A percentile compares a stretch with the other conserved stretches of the same genome.
phyloP scores from a whole-genome alignment of 1,140 invertebrate genomes.

The Zaprionus ornatus region DNA sequence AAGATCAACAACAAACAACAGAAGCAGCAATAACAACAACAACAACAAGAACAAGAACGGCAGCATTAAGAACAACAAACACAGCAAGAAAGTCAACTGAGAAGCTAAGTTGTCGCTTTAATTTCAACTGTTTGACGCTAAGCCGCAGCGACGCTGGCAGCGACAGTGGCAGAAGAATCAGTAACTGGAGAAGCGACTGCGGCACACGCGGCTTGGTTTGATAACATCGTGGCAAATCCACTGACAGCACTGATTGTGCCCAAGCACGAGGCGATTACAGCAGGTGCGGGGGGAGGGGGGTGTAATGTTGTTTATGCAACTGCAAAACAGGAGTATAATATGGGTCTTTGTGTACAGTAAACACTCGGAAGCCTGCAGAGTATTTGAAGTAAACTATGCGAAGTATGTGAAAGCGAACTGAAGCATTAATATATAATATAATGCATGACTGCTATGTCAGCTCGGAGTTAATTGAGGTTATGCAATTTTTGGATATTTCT shows the following conservation, averaged over 20 bases:
- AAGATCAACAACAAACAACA: conserved; percentile 26
- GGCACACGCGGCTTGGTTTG: conserved; percentile 16
- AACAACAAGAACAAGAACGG: neutral
- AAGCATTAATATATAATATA: no score
- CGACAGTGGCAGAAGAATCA: neutral
- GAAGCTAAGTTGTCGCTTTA: neutral
- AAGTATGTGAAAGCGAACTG: no score
- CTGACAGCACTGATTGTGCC: neutral
- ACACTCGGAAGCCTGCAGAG: no score
- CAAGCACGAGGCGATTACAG: neutral
- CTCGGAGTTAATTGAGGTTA: no score
- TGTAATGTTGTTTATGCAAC: neutral
- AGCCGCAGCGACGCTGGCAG: neutral
- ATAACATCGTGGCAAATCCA: conserved; percentile 14
- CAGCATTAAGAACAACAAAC: neutral
- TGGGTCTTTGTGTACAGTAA: neutral
- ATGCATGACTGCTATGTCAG: no score
- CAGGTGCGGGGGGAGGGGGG: neutral
- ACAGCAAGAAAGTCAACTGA: neutral
- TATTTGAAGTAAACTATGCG: no score
- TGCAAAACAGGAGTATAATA: neutral
- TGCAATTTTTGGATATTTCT: no score
- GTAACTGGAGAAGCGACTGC: conserved; percentile 1
- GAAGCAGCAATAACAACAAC: neutral
- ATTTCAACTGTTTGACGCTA: neutral